Conservation (phyloP, 2,797 vertebrate species). For the Tragelaphus oryx region DNA sequence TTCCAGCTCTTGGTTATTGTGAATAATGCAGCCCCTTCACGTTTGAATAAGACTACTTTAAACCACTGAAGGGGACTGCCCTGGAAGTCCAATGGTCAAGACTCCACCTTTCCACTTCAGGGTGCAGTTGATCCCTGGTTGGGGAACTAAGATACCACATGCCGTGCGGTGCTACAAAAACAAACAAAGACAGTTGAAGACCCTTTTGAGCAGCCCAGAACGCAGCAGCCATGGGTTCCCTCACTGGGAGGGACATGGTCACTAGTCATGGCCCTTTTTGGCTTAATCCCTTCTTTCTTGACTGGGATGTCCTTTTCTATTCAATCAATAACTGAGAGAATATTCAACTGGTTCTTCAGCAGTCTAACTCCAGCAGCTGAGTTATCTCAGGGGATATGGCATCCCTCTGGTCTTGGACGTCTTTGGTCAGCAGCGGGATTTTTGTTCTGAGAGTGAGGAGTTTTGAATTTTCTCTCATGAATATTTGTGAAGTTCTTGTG, state of each 20-base stretch:
- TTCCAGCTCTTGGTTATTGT: not conserved
- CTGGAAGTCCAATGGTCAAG: not conserved
- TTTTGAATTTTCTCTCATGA: not conserved
- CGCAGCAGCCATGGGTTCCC: not conserved
- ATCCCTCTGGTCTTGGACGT: not conserved
- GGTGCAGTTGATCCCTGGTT: not conserved
- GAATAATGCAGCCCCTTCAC: not conserved
- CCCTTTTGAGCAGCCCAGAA: not conserved
- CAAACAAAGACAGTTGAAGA: not conserved
- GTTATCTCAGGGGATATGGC: not conserved
- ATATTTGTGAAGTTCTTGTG: not conserved
- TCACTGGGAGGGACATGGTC: not conserved
- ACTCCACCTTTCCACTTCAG: not conserved
- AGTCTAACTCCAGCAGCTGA: not conserved
- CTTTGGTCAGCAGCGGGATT: not conserved
- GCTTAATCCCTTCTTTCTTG: not conserved
- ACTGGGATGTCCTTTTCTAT: not conserved
- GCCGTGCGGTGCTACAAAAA: not conserved
- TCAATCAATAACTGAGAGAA: not conserved
- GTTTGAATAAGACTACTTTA: not conserved
- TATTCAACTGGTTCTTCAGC: not conserved
- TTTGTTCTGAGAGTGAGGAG: not conserved
- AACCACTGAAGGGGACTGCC: not conserved
- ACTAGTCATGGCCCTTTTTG: not conserved
- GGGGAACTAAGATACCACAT: not conserved